These are phyloP conservation scores for Ctenosaura bakeri DNA, from an alignment of 2,797 vertebrate genomes.

Conservation along the genomic window DNA sequence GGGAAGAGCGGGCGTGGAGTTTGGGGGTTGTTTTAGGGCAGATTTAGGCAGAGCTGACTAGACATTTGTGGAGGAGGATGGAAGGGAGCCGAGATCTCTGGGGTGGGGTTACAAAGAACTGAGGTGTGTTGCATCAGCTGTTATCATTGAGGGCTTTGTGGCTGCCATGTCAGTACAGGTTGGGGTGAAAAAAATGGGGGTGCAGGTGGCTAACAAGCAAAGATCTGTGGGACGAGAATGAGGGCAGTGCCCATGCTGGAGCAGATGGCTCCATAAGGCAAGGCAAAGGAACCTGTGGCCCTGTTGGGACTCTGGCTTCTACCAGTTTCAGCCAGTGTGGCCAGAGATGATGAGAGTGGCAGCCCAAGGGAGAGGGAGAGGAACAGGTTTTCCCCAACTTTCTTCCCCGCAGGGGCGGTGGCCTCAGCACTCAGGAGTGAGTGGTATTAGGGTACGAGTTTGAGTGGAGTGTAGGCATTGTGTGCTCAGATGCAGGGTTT, in stretches of 20 bases:
- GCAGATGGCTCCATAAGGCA: background rate
- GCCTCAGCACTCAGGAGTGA: background rate
- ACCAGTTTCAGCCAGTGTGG: background rate
- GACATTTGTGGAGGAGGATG: background rate
- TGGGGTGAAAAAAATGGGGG: background rate
- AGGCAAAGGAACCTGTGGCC: background rate
- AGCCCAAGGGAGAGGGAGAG: too few relatives aligned
- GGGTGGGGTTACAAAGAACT: background rate
- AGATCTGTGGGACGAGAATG: background rate
- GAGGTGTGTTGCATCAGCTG: background rate
- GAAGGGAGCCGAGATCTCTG: background rate
- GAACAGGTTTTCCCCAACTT: too few relatives aligned
- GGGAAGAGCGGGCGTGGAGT: background rate
- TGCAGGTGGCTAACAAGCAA: background rate
- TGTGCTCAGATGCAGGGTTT: background rate
- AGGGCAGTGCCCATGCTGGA: background rate
- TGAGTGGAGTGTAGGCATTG: background rate
- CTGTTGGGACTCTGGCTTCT: background rate
- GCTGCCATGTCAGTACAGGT: background rate
- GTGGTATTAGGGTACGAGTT: too few relatives aligned
- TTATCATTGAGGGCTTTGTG: background rate
- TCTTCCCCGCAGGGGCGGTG: too few relatives aligned
- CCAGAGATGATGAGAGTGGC: background rate
- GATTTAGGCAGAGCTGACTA: background rate
- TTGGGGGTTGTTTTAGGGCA: background rate